Conservation (phyloP, 35 echinoderm and acorn worm species). For the Acanthaster planci region DNA sequence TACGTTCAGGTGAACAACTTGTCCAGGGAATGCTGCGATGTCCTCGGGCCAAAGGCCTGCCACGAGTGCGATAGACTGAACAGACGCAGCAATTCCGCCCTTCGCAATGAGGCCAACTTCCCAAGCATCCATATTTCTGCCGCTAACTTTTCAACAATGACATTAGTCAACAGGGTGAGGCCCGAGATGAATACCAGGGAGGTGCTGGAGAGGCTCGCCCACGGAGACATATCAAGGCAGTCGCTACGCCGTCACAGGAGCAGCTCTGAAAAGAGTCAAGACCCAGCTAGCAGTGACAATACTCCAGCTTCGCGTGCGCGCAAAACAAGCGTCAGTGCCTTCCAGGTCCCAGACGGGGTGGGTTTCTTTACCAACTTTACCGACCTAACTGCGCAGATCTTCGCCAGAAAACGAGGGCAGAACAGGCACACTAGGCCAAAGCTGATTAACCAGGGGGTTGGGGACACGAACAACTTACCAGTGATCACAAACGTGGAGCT, state of each 20-base stretch:
- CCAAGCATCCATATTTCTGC: constrained; percentile 54
- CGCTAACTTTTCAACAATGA: constrained; percentile 66
- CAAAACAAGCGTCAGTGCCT: constrained; percentile 51
- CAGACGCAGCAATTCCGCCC: constrained; percentile 34
- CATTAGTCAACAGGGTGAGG: constrained; percentile 52
- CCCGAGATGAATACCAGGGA: constrained; percentile 57
- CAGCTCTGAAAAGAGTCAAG: constrained; percentile 22
- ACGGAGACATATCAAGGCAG: constrained; percentile 63
- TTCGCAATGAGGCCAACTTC: constrained; percentile 55
- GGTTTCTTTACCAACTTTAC: constrained; percentile 73
- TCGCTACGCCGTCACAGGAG: constrained; percentile 39
- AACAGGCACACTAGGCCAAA: not conserved
- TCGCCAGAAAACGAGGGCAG: constrained; percentile 45
- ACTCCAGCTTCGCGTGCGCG: constrained; percentile 17
- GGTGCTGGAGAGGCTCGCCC: constrained; percentile 48
- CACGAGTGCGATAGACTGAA: constrained; percentile 75
- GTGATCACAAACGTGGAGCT: constrained; percentile 61
- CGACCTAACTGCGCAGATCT: constrained; percentile 66
- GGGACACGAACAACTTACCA: constrained; percentile 3
- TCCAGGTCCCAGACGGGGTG: constrained; percentile 53
- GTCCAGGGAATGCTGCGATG: constrained; percentile 87
- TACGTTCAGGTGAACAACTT: constrained; percentile 51
- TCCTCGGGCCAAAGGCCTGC: constrained; percentile 73
- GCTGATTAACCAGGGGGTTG: not conserved
- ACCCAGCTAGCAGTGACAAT: constrained; percentile 3